Percentiles rank a stretch among this genome's conserved stretches.
Evolutionary conservation across 2,888 invertebrate species (phyloP).

Genomic region (Psococerastis gibbosa): DNA sequence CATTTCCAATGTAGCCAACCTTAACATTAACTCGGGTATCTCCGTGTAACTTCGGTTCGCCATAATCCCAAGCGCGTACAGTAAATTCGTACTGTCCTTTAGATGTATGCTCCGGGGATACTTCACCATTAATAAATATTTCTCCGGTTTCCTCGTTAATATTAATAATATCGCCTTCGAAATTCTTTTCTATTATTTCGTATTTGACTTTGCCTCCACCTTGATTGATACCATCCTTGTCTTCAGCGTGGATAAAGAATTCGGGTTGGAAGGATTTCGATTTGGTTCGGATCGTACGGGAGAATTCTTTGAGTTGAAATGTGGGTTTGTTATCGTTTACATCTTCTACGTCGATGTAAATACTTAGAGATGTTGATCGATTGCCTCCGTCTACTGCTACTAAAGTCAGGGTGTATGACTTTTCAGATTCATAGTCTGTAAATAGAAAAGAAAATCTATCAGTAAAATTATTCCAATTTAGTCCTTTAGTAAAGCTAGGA

Average conservation of each 20-base stretch:
- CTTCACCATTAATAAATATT: slow-evolving; percentile 39
- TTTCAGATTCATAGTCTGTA: slow-evolving; percentile 63
- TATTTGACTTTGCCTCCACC: slow-evolving; percentile 49
- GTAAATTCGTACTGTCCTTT: slow-evolving; percentile 51
- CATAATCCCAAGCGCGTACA: slow-evolving; percentile 50
- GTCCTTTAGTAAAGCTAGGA: no score
- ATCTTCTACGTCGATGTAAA: slow-evolving; percentile 50
- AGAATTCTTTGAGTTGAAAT: slow-evolving; percentile 50
- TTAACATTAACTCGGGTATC: slow-evolving; percentile 46
- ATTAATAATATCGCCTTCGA: slow-evolving; percentile 29
- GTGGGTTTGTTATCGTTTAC: slow-evolving; percentile 58
- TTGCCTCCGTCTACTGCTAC: slow-evolving; percentile 70
- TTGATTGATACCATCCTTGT: slow-evolving; percentile 52
- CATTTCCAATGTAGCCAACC: slow-evolving; percentile 64
- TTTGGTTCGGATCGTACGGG: slow-evolving; percentile 56
- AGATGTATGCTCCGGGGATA: slow-evolving; percentile 52
- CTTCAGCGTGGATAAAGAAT: slow-evolving; percentile 50
- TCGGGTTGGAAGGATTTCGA: slow-evolving; percentile 60
- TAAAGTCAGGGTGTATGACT: slow-evolving; percentile 57
- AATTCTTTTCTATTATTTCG: slow-evolving; percentile 18
- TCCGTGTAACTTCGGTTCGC: slow-evolving; percentile 43
- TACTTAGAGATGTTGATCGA: slow-evolving; percentile 44
- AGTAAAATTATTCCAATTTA: no score
- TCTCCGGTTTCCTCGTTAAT: slow-evolving; percentile 53
- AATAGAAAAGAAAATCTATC: no score